Evolutionary conservation across 23 tunicate genomes (phyloP).

Genomic region (Oikopleura albicans): DNA sequence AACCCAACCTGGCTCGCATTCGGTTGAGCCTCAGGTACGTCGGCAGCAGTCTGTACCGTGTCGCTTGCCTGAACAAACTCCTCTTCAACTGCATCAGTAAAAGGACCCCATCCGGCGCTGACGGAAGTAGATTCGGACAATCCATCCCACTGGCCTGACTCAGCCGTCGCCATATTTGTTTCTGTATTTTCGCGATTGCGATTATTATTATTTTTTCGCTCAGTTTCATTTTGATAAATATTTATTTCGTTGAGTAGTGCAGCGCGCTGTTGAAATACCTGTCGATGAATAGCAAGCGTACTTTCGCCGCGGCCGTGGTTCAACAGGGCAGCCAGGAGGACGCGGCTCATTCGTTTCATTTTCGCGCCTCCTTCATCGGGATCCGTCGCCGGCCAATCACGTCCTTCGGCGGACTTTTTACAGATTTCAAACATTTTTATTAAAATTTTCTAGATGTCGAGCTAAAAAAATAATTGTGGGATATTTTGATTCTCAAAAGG

Average conservation of each 20-base stretch:
- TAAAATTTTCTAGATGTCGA: no score
- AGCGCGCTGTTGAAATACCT: not conserved
- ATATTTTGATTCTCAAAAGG: no score
- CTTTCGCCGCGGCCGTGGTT: not conserved
- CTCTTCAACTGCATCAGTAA: not conserved
- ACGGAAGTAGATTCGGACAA: not conserved
- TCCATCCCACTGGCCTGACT: not conserved
- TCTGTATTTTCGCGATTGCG: not conserved
- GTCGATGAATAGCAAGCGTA: not conserved
- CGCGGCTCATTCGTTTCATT: not conserved
- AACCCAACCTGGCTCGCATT: no score
- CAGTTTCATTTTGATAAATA: not conserved
- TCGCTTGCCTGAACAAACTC: no score
- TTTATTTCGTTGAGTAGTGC: not conserved
- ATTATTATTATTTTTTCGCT: not conserved
- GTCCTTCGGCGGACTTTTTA: not conserved
- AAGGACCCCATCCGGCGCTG: not conserved
- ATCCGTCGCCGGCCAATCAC: not conserved
- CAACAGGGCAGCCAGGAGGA: not conserved
- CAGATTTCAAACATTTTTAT: no score
- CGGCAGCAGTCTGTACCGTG: no score
- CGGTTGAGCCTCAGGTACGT: no score
- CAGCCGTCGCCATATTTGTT: not conserved
- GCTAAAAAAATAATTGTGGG: no score
- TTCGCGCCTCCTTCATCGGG: not conserved